These are phyloP conservation scores for Papilio xuthus DNA, from an alignment of 1,140 invertebrate genomes.

Conservation along the genomic window DNA sequence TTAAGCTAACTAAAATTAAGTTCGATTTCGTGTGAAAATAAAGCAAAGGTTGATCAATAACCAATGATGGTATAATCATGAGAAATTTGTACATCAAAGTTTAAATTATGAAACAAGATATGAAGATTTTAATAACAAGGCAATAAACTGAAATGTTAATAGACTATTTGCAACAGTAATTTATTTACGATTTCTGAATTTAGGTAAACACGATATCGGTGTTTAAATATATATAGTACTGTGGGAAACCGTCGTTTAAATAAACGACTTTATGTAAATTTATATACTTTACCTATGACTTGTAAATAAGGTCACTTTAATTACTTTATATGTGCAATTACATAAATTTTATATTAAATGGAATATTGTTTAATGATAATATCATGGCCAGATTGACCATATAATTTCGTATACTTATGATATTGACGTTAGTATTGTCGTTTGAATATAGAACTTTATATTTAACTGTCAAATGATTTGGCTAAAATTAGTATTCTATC, in stretches of 20 bases:
- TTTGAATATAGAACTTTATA: neutral
- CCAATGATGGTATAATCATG: neutral
- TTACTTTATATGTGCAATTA: neutral
- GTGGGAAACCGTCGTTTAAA: constrained; percentile 30
- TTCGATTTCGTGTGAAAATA: neutral
- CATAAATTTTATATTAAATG: neutral
- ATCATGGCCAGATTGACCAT: constrained; percentile 3
- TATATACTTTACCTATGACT: neutral
- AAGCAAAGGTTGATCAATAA: neutral
- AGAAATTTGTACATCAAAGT: constrained; percentile 18
- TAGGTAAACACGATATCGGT: constrained; percentile 6
- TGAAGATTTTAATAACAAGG: constrained; percentile 11
- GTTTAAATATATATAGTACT: constrained; percentile 20
- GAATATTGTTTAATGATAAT: neutral
- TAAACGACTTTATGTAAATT: constrained; percentile 24
- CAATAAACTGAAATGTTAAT: constrained; percentile 28
- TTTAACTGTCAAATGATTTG: neutral
- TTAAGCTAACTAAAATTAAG: too few relatives aligned
- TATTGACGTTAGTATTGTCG: neutral
- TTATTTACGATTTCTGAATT: constrained; percentile 25
- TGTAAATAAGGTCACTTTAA: neutral
- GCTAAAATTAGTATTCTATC: neutral
- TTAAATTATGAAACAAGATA: constrained; percentile 3
- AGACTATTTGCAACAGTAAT: constrained; percentile 6
- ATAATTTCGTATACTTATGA: neutral